phyloP scores from a whole-genome alignment of 2,113 vertebrate species.

The Brevimyrus niger region DNA sequence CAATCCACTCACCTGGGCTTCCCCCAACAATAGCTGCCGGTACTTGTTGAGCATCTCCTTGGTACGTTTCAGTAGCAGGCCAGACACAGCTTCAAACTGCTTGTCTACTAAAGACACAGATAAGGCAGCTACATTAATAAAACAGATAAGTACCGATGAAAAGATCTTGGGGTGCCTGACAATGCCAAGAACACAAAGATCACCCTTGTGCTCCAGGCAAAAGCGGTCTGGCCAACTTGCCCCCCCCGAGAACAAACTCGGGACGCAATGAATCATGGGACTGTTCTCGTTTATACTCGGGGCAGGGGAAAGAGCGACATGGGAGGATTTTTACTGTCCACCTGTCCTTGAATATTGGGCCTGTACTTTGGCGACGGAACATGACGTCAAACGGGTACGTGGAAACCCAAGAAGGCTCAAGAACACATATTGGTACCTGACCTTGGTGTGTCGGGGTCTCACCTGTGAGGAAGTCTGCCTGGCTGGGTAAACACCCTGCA shows the following conservation, averaged over 20 bases:
- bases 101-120: slow-evolving; percentile 57
- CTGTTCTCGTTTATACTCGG: neutral
- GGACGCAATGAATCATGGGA: neutral
- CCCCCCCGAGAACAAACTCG: neutral
- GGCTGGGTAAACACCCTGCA: slow-evolving; percentile 50
- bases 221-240: neutral
- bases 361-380: neutral
- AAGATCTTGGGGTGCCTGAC: neutral
- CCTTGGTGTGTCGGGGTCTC: neutral
- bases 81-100: slow-evolving; percentile 63
- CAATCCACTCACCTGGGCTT: slow-evolving; percentile 51
- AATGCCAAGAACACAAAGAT: neutral
- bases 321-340: neutral
- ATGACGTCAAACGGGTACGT: neutral
- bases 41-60: slow-evolving; percentile 73
- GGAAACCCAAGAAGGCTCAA: neutral
- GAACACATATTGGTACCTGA: neutral
- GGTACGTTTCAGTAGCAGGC: slow-evolving; percentile 62
- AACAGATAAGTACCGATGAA: neutral
- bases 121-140: neutral
- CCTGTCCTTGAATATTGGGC: neutral
- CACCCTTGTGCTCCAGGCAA: neutral
- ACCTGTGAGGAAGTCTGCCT: slow-evolving; percentile 57
- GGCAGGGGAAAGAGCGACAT: neutral
- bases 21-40: slow-evolving; percentile 62